Base-by-base conservation (phyloP, 2,797 vertebrate species). In the Thaleichthys pacificus region DNA sequence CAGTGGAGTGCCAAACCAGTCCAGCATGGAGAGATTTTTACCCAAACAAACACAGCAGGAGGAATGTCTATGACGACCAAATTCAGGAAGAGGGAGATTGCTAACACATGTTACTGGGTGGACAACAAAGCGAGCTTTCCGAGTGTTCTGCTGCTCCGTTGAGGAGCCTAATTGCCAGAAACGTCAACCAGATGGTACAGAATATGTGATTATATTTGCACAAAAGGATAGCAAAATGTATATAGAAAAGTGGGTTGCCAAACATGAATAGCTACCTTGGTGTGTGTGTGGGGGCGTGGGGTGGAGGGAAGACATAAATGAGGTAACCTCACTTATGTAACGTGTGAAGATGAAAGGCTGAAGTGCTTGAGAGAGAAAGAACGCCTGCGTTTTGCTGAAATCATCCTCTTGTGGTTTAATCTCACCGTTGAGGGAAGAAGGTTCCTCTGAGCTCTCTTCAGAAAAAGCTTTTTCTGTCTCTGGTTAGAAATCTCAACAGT, bases 1-100 rank as follows among this genome's bases (percentile, higher is more conserved):
- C 63, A 70, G 79, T 74, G 47, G 21, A 74, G 73, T 64, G 73
- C 64, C 38, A 42, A 42, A 42, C 38, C 35, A 5, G 49, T 56
- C 66, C 61, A 22, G 26, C 4, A 21, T 30, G 7, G 56, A 38
- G 75, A 74, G 63, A 63, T 47, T 78, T 68, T 80, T 72, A 83
- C 73, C 73, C 79, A 87, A 87, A 87, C 84, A 87, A 84, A 82
- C 73, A 65, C 84, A 72, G 67, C 69, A 15, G 32, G 71, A 51
- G 75, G 75, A 69, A 77, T 42, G 74, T 66, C 69, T 68, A 11
- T 22, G 64, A 79, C 6, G 58, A 66, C 0, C 63, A 26, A 11
- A 70, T 57, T 75, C 80, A 76, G 78, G 80, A 84, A 82, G 76
- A 56, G 26, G 47, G 32, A 71, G 80, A 85, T 82, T 84, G 78